Evolutionary conservation across 2,797 vertebrate genomes (phyloP), one percentile per base, ranked within the genome.

Genomic region (Selene dorsalis): DNA sequence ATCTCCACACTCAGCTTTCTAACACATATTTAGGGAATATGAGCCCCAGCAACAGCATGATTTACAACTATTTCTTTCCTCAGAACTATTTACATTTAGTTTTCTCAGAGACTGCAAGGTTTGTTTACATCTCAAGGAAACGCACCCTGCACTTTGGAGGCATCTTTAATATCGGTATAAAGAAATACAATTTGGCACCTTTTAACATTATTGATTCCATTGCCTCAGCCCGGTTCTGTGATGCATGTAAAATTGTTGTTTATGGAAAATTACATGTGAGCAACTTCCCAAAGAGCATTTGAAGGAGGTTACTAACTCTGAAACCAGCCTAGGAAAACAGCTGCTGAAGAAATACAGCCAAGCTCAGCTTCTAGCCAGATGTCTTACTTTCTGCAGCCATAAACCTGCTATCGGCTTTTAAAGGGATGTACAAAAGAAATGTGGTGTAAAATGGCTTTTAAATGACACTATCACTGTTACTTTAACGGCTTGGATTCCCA

Each of bases 221-320:
- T 85, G 45, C 69, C 77, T 47, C 61, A 50, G 80, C 80, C 11
- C 18, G 8, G 32, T 30, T 73, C 63, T 73, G 45, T 63, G 69
- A 83, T 83, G 72, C 58, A 87, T 79, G 65, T 70, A 81, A 81
- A 89, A 82, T n/a, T 79, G 68, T 28, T 76, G 61, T 82, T 86
- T 83, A 85, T 80, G 50, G 66, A 67, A 77, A 83, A 69, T 47
- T 14, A 11, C 76, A 75, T 63, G 68, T 85, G 68, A 85, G 80
- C 18, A 28, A 82, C 84, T 82, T 87, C 71, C 74, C 10, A 2
- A 22, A 68, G 55, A 16, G 10, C 43, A 45, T 83, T 75, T 80
- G 75, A 78, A 82, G 71, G 56, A 41, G 66, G 30, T 73, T 77
- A 82, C 85, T 89, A 76, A 78, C 73, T 73, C 26, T 66, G 43